Conservation (phyloP, 2,888 invertebrate genomes). For the Dione vanillae region DNA sequence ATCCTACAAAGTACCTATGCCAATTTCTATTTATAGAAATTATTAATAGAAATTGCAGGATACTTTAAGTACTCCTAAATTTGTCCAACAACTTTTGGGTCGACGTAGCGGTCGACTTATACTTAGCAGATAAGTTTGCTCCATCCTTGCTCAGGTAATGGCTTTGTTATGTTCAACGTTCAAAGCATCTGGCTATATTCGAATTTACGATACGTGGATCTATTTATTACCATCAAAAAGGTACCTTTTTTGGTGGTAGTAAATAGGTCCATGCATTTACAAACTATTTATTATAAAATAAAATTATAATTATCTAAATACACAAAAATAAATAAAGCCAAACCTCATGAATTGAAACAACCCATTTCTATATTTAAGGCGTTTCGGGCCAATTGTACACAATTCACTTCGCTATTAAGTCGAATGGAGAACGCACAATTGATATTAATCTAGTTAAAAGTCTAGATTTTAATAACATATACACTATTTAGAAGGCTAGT, state of each 20-base stretch:
- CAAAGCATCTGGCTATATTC: conserved; percentile 3
- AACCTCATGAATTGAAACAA: not conserved
- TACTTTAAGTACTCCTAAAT: not conserved
- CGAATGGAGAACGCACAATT: too few relatives aligned
- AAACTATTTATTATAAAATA: not conserved
- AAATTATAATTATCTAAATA: not conserved
- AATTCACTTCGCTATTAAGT: too few relatives aligned
- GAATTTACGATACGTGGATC: conserved; percentile 5
- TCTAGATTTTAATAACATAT: too few relatives aligned
- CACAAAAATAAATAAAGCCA: not conserved
- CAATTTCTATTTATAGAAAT: too few relatives aligned
- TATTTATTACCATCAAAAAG: not conserved
- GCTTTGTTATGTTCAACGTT: conserved; percentile 39
- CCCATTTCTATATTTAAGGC: not conserved
- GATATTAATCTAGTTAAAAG: too few relatives aligned
- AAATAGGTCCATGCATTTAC: too few relatives aligned
- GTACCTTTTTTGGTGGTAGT: too few relatives aligned
- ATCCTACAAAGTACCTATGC: too few relatives aligned
- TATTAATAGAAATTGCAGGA: not conserved
- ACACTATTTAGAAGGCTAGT: too few relatives aligned
- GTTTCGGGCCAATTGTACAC: too few relatives aligned
- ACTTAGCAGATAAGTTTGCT: conserved; percentile 39
- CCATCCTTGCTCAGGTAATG: conserved; percentile 38
- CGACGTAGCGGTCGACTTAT: conserved; percentile 26
- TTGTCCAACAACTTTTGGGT: conserved; percentile 27